Evolutionary conservation across 2,888 invertebrate genomes (phyloP).

Genomic region (Eupeodes luniger): DNA sequence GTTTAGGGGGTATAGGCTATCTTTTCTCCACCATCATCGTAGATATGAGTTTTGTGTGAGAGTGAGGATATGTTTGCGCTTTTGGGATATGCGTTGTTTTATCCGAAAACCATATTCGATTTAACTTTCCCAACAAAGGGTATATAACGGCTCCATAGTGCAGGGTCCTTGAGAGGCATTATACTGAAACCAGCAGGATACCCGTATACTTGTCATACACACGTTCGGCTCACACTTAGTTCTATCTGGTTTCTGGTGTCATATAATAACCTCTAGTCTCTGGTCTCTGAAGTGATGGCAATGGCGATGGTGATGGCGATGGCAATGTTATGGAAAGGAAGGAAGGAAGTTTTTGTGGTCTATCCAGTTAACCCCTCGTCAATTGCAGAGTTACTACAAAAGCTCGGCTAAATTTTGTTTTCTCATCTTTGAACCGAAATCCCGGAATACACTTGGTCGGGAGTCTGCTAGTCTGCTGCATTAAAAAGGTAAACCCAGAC

Average conservation of each 20-base stretch:
- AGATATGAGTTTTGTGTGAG: constrained; percentile 12
- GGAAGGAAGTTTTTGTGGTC: constrained; percentile 58
- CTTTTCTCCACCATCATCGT: constrained; percentile 3
- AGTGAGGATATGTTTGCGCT: constrained; percentile 11
- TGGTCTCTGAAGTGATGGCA: constrained; percentile 41
- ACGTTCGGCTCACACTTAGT: constrained; percentile 13
- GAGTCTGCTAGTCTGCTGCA: constrained; percentile 45
- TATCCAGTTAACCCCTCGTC: constrained; percentile 67
- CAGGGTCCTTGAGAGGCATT: constrained; percentile 46
- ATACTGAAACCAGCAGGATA: constrained; percentile 57
- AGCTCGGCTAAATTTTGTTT: constrained; percentile 50
- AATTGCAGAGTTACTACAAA: constrained; percentile 53
- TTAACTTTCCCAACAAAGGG: constrained; percentile 51
- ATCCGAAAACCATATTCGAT: constrained; percentile 35
- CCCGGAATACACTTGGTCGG: too few relatives aligned
- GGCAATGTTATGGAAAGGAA: not conserved
- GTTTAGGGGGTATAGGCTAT: constrained; percentile 12
- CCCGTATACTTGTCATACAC: constrained; percentile 43
- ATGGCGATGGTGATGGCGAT: not conserved
- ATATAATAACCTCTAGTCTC: constrained; percentile 35
- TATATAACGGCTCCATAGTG: constrained; percentile 15
- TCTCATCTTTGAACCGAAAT: constrained; percentile 61
- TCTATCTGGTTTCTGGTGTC: not conserved
- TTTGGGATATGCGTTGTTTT: constrained; percentile 43
- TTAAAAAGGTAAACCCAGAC: constrained; percentile 19